These are phyloP conservation scores for Paratilapia polleni DNA, from an alignment of 2,113 vertebrate species.

Conservation along the genomic window DNA sequence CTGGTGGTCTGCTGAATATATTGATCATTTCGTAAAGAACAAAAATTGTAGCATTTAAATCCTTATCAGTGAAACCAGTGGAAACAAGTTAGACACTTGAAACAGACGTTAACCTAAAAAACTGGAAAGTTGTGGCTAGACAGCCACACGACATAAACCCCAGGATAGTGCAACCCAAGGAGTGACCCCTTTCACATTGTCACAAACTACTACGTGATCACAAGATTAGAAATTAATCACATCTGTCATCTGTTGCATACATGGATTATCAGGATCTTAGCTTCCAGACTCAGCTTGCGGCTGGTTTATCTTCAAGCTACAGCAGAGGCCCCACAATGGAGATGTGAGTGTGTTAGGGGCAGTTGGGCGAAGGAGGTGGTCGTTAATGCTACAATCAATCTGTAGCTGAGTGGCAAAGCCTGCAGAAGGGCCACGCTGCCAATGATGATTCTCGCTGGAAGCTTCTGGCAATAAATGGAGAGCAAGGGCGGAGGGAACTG, in stretches of 20 bases:
- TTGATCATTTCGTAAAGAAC: background rate
- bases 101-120: background rate
- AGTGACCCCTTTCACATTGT: background rate
- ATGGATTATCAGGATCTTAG: conserved; percentile 40
- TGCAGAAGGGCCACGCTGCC: conserved; percentile 49
- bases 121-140: no score
- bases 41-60: background rate
- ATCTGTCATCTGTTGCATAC: background rate
- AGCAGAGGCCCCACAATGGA: conserved; percentile 43
- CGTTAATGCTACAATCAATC: conserved; percentile 74
- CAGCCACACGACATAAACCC: background rate
- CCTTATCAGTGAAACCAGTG: background rate
- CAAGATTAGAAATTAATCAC: background rate
- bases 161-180: background rate
- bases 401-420: conserved; percentile 60
- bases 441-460: conserved; percentile 38
- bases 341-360: conserved; percentile 8
- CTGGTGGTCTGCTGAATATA: background rate
- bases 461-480: conserved; percentile 51
- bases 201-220: background rate
- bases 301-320: conserved; percentile 62
- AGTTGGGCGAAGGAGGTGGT: conserved; percentile 31
- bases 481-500: conserved; percentile 6
- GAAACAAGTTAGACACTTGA: background rate
- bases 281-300: conserved; percentile 13